A percentile compares a stretch with the other conserved stretches of the same genome.
phyloP scores from a whole-genome alignment of 2,888 invertebrate species.

The Campopleginae sp. region DNA sequence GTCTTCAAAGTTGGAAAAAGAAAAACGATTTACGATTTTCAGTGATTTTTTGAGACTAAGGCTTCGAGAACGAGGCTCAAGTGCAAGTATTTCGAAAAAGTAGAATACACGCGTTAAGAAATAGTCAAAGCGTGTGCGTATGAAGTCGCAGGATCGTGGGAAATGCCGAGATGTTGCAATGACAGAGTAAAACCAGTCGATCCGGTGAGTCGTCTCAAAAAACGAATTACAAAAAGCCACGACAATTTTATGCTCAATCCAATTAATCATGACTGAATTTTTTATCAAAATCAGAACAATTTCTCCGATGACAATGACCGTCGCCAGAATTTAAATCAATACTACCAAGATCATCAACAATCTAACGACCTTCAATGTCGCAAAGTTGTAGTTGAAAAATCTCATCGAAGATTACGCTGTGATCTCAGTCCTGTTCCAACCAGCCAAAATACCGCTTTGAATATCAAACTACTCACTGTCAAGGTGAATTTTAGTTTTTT shows the following conservation, averaged over 20 bases:
- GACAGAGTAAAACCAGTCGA: constrained; percentile 83
- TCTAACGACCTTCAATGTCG: constrained; percentile 44
- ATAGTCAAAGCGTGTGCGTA: constrained; percentile 2
- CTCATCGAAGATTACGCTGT: constrained; percentile 82
- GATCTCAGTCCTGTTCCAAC: constrained; percentile 82
- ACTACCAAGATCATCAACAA: constrained; percentile 54
- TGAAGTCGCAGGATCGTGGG: constrained; percentile 71
- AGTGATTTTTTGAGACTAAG: neutral
- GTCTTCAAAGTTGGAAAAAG: neutral
- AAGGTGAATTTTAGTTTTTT: constrained; percentile 75
- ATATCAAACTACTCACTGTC: constrained; percentile 80
- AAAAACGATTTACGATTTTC: neutral
- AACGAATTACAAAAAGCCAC: constrained; percentile 74
- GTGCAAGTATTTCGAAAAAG: constrained; percentile 21
- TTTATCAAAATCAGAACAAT: constrained; percentile 77
- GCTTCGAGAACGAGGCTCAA: neutral
- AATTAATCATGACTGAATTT: constrained; percentile 76
- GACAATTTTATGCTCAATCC: constrained; percentile 76
- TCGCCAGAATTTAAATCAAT: constrained; percentile 51
- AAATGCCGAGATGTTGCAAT: constrained; percentile 84
- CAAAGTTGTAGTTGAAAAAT: constrained; percentile 78
- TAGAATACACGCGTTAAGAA: neutral
- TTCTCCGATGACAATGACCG: constrained; percentile 77
- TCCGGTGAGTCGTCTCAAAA: constrained; percentile 79
- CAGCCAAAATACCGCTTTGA: constrained; percentile 79